A percentile compares a stretch with the other conserved stretches of the same genome.
Conservation (phyloP, 1,140 invertebrate species). For the Drosophila mayri region DNA sequence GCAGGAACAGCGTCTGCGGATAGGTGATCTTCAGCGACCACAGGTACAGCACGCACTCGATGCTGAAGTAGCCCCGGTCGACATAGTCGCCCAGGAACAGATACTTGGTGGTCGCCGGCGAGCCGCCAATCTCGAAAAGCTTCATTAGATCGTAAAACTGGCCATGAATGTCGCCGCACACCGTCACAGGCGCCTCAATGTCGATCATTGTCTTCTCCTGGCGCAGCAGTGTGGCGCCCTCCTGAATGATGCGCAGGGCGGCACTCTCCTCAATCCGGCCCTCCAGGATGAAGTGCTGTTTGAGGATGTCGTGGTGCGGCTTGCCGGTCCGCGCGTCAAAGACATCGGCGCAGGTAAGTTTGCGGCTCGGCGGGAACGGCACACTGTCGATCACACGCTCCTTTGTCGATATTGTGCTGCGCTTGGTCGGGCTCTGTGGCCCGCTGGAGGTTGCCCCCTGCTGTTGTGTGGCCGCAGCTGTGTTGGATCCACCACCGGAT, state of each 20-base stretch:
- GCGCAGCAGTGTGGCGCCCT: slow-evolving; percentile 97
- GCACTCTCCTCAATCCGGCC: slow-evolving; percentile 99
- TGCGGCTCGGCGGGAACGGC: slow-evolving; percentile 98
- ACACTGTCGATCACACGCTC: slow-evolving; percentile 87
- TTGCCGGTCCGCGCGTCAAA: slow-evolving; percentile 97
- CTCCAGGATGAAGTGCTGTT: slow-evolving; percentile 99
- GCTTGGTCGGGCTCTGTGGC: slow-evolving; percentile 77
- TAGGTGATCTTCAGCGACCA: slow-evolving; percentile 99
- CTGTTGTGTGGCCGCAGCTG: slow-evolving; percentile 33
- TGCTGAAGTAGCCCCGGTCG: slow-evolving; percentile 91
- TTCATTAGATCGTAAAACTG: slow-evolving; percentile 99
- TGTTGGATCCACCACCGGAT: slow-evolving; percentile 4
- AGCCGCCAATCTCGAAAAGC: slow-evolving; percentile 99
- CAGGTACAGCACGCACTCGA: slow-evolving; percentile 98
- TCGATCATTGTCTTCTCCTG: slow-evolving; percentile 99
- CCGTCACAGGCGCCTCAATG: slow-evolving; percentile 99
- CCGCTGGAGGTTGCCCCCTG: slow-evolving; percentile 30
- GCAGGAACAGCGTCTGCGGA: slow-evolving; percentile 98
- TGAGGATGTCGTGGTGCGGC: slow-evolving; percentile 98
- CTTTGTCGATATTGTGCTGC: slow-evolving; percentile 79
- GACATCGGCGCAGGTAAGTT: slow-evolving; percentile 97
- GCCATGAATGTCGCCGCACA: slow-evolving; percentile 99
- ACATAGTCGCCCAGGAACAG: slow-evolving; percentile 99
- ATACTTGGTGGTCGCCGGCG: slow-evolving; percentile 99
- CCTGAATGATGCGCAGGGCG: slow-evolving; percentile 98